Percentiles rank a stretch among this genome's conserved stretches.
Evolutionary conservation across 2,888 invertebrate species (phyloP).

Genomic region (Halocaridina rubra): DNA sequence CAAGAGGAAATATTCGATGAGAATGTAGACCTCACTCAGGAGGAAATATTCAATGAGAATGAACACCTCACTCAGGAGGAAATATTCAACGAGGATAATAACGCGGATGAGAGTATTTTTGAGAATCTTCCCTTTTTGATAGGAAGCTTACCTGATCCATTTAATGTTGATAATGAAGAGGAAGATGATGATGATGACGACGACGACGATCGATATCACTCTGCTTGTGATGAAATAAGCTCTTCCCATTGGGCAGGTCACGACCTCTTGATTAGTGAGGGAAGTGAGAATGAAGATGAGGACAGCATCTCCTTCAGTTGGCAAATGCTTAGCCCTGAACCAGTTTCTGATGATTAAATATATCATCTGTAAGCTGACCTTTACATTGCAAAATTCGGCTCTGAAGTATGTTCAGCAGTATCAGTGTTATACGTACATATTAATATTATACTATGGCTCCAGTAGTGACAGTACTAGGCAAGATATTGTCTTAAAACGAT

Average conservation of each 20-base stretch:
- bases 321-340: not conserved
- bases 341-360: not conserved
- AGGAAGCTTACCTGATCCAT: not conserved
- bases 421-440: too few species aligned
- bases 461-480: too few species aligned
- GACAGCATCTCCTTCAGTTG: too few species aligned
- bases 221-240: not conserved
- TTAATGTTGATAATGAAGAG: not conserved
- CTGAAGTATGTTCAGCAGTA: too few species aligned
- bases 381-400: too few species aligned
- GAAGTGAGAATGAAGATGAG: not conserved
- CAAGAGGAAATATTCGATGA: too few species aligned
- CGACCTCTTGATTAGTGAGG: too few species aligned
- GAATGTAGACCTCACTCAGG: too few species aligned
- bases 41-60: not conserved
- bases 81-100: not conserved
- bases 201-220: not conserved
- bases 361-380: too few species aligned
- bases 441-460: too few species aligned
- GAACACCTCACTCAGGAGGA: not conserved
- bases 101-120: not conserved
- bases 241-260: not conserved
- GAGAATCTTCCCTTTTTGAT: not conserved
- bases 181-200: not conserved
- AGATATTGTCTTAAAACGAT: too few species aligned